Evolutionary conservation across 2,113 vertebrate genomes (phyloP).

Genomic region (Probosciger aterrimus): DNA sequence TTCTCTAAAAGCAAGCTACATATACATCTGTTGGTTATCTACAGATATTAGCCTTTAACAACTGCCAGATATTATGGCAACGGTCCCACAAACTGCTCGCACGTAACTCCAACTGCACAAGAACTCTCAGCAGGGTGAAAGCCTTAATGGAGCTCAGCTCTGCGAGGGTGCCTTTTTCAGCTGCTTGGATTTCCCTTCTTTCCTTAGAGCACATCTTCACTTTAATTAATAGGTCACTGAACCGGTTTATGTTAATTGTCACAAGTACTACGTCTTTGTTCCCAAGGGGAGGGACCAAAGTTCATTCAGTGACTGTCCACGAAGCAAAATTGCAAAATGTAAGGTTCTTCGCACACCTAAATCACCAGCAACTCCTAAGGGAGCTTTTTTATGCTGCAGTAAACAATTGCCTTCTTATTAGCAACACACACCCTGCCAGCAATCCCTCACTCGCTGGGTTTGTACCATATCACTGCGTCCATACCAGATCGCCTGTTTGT

Average conservation of each 20-base stretch:
- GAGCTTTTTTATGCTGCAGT: background rate
- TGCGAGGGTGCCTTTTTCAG: background rate
- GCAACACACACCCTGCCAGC: background rate
- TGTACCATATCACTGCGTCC: background rate
- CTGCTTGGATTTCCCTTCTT: background rate
- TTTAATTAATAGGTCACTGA: conserved; percentile 62
- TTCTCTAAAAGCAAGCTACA: background rate
- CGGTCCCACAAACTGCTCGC: background rate
- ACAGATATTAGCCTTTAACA: background rate
- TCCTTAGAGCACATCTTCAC: conserved; percentile 20
- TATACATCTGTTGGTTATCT: background rate
- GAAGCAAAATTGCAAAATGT: background rate
- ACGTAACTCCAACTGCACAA: background rate
- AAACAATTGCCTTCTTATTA: background rate
- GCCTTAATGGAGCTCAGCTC: background rate
- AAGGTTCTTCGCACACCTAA: background rate
- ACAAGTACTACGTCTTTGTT: conserved; percentile 26
- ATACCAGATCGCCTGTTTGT: background rate
- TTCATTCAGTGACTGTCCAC: background rate
- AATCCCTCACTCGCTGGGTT: background rate
- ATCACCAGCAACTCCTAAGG: background rate
- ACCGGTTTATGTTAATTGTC: conserved; percentile 47
- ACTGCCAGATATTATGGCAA: background rate
- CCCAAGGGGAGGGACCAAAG: conserved; percentile 32
- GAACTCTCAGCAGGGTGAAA: background rate